Percentiles rank a stretch among this genome's conserved stretches.
phyloP scores from a whole-genome alignment of 2,113 vertebrate species.

The Podilymbus podiceps region DNA sequence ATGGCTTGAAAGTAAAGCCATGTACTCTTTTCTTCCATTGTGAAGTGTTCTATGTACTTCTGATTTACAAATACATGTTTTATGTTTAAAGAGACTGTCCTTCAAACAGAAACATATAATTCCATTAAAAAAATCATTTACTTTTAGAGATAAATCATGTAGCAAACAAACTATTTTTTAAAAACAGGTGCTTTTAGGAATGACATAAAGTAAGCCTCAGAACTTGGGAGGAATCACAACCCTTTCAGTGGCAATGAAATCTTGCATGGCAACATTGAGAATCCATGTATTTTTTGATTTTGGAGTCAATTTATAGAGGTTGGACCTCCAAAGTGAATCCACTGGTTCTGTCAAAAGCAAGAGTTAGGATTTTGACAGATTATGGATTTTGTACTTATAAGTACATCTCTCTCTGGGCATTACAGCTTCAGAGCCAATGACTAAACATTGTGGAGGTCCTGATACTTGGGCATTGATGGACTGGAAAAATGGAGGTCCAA shows the following conservation, averaged over 20 bases:
- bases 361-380: neutral
- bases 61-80: neutral
- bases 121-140: neutral
- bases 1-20: neutral
- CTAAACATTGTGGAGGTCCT: neutral
- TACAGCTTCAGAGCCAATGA: neutral
- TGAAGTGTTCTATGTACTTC: neutral
- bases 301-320: neutral
- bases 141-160: neutral
- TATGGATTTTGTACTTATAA: neutral
- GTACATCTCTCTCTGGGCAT: neutral
- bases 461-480: neutral
- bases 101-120: neutral
- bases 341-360: neutral
- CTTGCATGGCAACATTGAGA: neutral
- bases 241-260: neutral
- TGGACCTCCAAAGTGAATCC: neutral
- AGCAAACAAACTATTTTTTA: neutral
- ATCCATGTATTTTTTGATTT: neutral
- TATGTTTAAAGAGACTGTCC: neutral
- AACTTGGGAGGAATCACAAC: neutral
- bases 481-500: neutral
- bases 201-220: neutral
- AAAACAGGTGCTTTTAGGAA: neutral
- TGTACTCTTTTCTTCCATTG: neutral